Evolutionary conservation across 2,888 invertebrate species (phyloP).

Genomic region (Caradrina kadenii): DNA sequence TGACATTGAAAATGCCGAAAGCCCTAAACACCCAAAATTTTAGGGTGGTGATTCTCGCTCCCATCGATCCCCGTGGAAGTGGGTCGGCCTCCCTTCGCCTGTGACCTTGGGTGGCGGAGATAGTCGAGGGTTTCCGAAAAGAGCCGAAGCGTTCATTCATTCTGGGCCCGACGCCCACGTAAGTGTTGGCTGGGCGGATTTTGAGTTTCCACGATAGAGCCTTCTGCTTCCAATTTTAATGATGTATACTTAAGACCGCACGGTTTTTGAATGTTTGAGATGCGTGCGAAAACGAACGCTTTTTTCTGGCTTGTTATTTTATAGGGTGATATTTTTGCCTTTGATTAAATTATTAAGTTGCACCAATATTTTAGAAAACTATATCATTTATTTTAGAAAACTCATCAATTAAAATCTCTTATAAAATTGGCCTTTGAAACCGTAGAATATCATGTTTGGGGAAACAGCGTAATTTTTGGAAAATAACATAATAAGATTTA

Average conservation of each 20-base stretch:
- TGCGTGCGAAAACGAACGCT: slow-evolving; percentile 1
- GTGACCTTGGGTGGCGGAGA: slow-evolving; percentile 82
- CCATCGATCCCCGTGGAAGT: slow-evolving; percentile 89
- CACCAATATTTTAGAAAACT: not conserved
- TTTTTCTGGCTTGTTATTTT: not conserved
- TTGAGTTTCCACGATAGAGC: slow-evolving; percentile 64
- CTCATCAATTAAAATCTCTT: no score
- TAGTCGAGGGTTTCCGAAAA: slow-evolving; percentile 80
- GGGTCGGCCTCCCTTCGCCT: slow-evolving; percentile 78
- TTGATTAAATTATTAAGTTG: not conserved
- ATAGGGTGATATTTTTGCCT: not conserved
- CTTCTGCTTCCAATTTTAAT: slow-evolving; percentile 67
- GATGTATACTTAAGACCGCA: slow-evolving; percentile 66
- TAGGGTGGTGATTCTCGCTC: slow-evolving; percentile 79
- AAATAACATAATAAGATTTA: no score
- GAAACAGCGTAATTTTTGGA: no score
- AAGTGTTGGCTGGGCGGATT: slow-evolving; percentile 65
- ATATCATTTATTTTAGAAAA: no score
- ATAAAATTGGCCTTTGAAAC: no score
- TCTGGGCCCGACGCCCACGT: slow-evolving; percentile 72
- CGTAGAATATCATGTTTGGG: no score
- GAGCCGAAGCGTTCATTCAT: slow-evolving; percentile 85
- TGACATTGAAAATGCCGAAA: slow-evolving; percentile 88
- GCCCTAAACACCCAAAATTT: slow-evolving; percentile 77
- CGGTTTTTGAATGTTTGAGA: slow-evolving; percentile 57